phyloP scores from a whole-genome alignment of 2,113 vertebrate species.

The Colossoma macropomum region DNA sequence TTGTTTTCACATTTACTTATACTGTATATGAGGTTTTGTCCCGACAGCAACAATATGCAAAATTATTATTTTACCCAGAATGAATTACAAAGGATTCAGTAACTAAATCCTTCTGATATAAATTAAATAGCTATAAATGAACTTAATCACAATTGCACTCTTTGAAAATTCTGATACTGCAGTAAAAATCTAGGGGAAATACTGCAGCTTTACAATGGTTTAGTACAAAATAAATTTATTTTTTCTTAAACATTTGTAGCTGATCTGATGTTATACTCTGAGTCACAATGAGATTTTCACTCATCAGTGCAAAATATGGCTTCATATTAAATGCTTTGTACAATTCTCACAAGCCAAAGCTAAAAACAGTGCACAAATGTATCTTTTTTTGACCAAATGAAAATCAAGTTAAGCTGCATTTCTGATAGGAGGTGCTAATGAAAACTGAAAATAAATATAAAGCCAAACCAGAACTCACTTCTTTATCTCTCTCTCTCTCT shows the following conservation, averaged over 20 bases:
- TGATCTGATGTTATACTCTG: slow-evolving; percentile 34
- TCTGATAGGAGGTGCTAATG: not conserved
- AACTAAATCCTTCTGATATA: too few relatives aligned
- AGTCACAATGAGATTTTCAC: not conserved
- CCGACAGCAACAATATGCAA: too few relatives aligned
- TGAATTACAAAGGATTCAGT: too few relatives aligned
- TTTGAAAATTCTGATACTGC: too few relatives aligned
- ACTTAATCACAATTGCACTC: too few relatives aligned
- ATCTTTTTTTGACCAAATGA: slow-evolving; percentile 22
- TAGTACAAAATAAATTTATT: not conserved
- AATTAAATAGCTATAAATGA: too few relatives aligned
- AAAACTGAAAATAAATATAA: not conserved
- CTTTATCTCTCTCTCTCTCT: not conserved
- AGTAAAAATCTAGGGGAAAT: too few relatives aligned
- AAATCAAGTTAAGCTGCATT: slow-evolving; percentile 42
- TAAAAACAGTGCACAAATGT: not conserved
- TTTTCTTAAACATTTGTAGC: not conserved
- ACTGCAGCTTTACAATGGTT: not conserved
- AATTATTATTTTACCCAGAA: too few relatives aligned
- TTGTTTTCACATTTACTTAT: too few relatives aligned
- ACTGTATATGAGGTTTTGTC: too few relatives aligned
- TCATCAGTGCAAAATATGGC: slow-evolving; percentile 18
- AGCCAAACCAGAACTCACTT: not conserved
- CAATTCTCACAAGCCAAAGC: slow-evolving; percentile 7
- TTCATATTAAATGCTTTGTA: slow-evolving; percentile 12